Conservation (phyloP, 1,140 invertebrate species). For the Idris sp. region DNA sequence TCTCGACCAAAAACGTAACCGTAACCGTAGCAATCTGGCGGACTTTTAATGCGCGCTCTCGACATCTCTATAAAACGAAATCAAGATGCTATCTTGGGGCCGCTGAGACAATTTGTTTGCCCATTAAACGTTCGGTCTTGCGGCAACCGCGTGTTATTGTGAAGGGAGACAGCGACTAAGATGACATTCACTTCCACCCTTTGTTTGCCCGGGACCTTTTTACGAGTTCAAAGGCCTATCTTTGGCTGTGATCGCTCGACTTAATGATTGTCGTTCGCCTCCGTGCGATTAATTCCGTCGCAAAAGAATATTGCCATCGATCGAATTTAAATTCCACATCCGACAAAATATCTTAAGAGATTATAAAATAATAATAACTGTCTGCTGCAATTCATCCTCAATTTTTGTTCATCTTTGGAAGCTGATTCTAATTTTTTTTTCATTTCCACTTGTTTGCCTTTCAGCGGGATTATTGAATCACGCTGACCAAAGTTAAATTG, state of each 20-base stretch:
- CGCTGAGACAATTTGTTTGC: constrained; percentile 48
- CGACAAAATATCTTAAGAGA: too few species aligned
- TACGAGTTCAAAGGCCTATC: constrained; percentile 52
- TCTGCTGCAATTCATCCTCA: too few species aligned
- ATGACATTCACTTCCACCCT: constrained; percentile 61
- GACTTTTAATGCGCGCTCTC: constrained; percentile 28
- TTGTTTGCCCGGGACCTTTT: constrained; percentile 57
- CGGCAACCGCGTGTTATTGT: constrained; percentile 44
- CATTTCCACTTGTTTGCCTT: constrained; percentile 31
- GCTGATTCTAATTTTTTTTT: too few species aligned
- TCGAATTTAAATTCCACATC: constrained; percentile 14
- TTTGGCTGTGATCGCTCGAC: constrained; percentile 23
- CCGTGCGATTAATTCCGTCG: constrained; percentile 21
- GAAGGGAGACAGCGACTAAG: constrained; percentile 37
- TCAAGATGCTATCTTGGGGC: constrained; percentile 48
- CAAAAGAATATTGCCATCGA: constrained; percentile 19
- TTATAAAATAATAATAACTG: background rate
- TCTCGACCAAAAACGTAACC: constrained; percentile 14
- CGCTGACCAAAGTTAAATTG: constrained; percentile 37
- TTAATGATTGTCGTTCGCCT: constrained; percentile 38
- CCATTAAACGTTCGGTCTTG: constrained; percentile 41
- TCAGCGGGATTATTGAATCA: constrained; percentile 35
- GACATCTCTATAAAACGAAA: constrained; percentile 42
- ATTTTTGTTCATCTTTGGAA: too few species aligned
- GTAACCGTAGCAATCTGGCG: constrained; percentile 19